These are phyloP conservation scores for Microctonus hyperodae DNA, from an alignment of 2,888 invertebrate genomes.

Conservation along the genomic window DNA sequence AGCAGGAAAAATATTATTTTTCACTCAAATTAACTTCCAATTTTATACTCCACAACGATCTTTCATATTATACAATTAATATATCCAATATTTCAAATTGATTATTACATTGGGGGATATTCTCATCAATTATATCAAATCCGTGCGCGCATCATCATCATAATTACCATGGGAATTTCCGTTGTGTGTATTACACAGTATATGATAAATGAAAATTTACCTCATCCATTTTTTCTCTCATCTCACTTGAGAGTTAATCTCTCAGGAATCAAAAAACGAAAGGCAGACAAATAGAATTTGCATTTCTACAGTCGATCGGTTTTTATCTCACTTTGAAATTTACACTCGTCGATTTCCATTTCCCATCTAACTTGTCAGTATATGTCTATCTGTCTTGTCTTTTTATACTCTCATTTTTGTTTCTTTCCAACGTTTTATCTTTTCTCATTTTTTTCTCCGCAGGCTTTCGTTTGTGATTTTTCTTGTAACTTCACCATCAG, in stretches of 20 bases:
- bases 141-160: too few species aligned
- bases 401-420: background rate
- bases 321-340: conserved; percentile 12
- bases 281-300: conserved; percentile 14
- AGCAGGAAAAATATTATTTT: background rate
- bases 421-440: background rate
- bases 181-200: background rate
- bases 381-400: background rate
- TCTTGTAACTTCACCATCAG: background rate
- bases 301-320: conserved; percentile 2
- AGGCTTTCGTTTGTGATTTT: background rate
- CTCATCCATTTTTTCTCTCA: background rate
- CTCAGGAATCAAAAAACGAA: background rate
- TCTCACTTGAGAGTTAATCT: background rate
- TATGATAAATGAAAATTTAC: background rate
- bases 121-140: background rate
- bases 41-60: background rate
- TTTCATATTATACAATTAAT: background rate
- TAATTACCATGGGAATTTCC: background rate
- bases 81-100: background rate
- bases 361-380: background rate
- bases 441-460: background rate
- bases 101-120: conserved; percentile 1
- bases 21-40: background rate
- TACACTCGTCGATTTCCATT: conserved; percentile 13